Base-by-base conservation (phyloP, 1,140 invertebrate species). In the Phthorimaea operculella region DNA sequence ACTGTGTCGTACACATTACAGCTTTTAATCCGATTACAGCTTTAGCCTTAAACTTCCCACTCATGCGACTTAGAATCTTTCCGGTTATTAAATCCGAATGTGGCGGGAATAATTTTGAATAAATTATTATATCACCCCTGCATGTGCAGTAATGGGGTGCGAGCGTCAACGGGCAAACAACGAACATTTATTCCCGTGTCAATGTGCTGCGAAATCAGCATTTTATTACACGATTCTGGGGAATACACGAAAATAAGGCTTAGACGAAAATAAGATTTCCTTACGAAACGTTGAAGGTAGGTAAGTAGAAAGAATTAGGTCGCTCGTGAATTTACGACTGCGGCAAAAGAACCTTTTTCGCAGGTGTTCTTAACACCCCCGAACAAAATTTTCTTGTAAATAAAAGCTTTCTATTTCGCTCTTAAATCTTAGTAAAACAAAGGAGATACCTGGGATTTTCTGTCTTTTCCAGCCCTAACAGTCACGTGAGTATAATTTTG, bases 1-100 rank as follows among this genome's bases (percentile, higher is more conserved):
- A 28, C 21, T 28, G 21, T 28, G 21, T 28, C 21, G 21, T 28
- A 28, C 21, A 28, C 21, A 28, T 28, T 28, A 28, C 21, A 28
- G 21, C 21, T 28, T 28, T 39, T 67, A 76, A 70, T 68, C 74
- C 64, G 66, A 72, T 59, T 54, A 58, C 59, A 64, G 62, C 64
- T 61, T 59, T 75, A 77, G 76, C 71, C 53, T 72, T 64, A 78
- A 72, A 73, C 74, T 79, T 79, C 11, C 72, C 74, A 74, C 69
- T 73, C 76, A 74, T 68, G 74, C 70, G 64, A 71, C 75, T 66
- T 62, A 62, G 77, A 79, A 77, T 77, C 69, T 80, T 76, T 70
- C 67, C 72, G 69, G 71, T 73, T 74, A 76, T 74, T 74, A 70
- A 76, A 60, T 74, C 57, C 57, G 65, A 72, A 74, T 73, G 71